Base-by-base conservation (phyloP, 2,113 vertebrate species). In the Gallinago media region DNA sequence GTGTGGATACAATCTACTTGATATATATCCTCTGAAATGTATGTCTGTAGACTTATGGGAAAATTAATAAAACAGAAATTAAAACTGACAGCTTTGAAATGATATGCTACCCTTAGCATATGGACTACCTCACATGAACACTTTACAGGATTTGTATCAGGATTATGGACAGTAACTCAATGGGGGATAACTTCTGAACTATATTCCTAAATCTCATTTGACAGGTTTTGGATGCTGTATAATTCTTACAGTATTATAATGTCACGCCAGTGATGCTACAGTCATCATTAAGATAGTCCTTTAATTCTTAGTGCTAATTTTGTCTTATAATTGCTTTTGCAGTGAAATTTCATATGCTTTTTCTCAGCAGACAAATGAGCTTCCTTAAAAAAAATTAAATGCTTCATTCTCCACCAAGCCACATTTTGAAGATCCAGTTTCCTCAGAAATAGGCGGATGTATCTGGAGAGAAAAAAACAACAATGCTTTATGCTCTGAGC, bases 31-130 rank as follows among this genome's bases (percentile, higher is more conserved):
- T 96, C 94, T 98, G 96, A 97, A 98, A 97, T 97, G 56, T 96
- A 97, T 38, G 85, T 96, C 94, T 96, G 95, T 86, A 95, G 96
- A 91, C 94, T 98, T 98, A 98, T 95, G 96, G 97, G 89, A 97
- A 98, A 98, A 98, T 98, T 97, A 98, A 98, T 98, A 98, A 98
- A 97, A 93, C 77, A 14, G 71, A 98, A 98, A 98, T 98, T 98
- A 97, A 98, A 98, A 93, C 93, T 98, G 97, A 98, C 98, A 98
- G 93, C 95, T 98, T 86, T 97, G 97, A 96, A 98, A 96, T 98
- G 1, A 97, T 98, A 95, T 97, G 95, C 93, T 98, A 96, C 96
- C 95, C 97, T 97, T 97, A 98, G 97, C 98, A 98, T 98, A 98
- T 97, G 98, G 98, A 97, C 96, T 97, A 96, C 97, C 92, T 97